Base-by-base conservation (phyloP, 2,888 invertebrate species). In the Carcina quercana region DNA sequence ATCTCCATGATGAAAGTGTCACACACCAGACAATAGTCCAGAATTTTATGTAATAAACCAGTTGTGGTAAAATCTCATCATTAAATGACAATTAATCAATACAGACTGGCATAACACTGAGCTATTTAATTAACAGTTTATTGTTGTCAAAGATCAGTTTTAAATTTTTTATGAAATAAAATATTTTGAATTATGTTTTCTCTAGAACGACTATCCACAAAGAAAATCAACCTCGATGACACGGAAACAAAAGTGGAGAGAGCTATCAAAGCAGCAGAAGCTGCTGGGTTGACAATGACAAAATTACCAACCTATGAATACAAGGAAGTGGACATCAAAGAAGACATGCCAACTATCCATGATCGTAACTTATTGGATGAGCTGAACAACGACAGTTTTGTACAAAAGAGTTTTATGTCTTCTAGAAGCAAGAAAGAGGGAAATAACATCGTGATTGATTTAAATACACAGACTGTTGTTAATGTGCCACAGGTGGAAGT, bases 371-470 rank as follows among this genome's bases (percentile, higher is more conserved):
- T 89, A 5, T 55, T 92, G n/a, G 88, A 88, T 1, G 90, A 91
- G 53, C 86, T 92, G 22, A 92, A 93, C 50, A 86, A 85, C 38
- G 91, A 92, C 38, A 82, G 85, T 8, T 93, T 92, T 65, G 78
- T 86, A 6, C 90, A 86, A 1, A 88, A 88, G 42, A 40, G 85
- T 1, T 88, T 88, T 41, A 86, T 86, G 1, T 86, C 88, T 0
- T 85, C 86, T 17, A 80, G 73, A 43, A 87, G 68, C 45, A 89
- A 90, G 42, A 90, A 88, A 45, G 83, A 88, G 20, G 76, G 87
- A 3, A 87, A 89, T 45, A 90, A 88, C 57, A 91, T 92, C 45
- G 88, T 91, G 1, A 92, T 92, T 39, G 91, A 93, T 56, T 84
- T 92, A 32, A 87, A 88, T 45, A 85, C 88, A 1, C 89, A 92